phyloP scores from a whole-genome alignment of 2,113 vertebrate species.

The Asarcornis scutulata region DNA sequence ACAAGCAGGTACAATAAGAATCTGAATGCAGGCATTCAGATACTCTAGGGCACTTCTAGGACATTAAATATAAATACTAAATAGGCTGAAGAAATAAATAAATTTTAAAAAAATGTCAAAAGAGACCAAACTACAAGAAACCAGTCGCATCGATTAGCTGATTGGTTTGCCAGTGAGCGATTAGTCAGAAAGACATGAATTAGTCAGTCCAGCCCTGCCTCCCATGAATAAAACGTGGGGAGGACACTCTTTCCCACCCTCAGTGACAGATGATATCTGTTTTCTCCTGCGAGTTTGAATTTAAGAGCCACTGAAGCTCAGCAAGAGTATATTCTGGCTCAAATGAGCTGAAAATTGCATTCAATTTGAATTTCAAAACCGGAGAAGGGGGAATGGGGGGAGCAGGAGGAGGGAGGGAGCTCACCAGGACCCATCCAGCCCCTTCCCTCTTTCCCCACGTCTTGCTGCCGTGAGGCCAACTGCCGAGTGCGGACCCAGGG shows the following conservation, averaged over 20 bases:
- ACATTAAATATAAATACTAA: constrained; percentile 59
- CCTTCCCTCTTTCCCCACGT: constrained; percentile 68
- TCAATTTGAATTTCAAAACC: constrained; percentile 90
- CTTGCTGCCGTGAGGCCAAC: constrained; percentile 54
- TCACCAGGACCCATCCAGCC: constrained; percentile 59
- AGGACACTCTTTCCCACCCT: constrained; percentile 70
- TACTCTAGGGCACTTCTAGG: constrained; percentile 35
- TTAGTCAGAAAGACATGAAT: constrained; percentile 75
- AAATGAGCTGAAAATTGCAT: constrained; percentile 90
- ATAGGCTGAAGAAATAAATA: constrained; percentile 25
- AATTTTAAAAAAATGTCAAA: background rate
- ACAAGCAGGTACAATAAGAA: background rate
- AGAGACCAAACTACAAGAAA: constrained; percentile 42
- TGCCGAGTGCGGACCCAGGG: constrained; percentile 65
- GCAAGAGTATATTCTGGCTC: constrained; percentile 87
- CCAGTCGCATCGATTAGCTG: constrained; percentile 76
- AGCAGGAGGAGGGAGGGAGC: background rate
- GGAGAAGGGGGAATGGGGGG: constrained; percentile 38
- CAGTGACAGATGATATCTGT: constrained; percentile 86
- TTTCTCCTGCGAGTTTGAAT: constrained; percentile 82
- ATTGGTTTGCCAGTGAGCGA: constrained; percentile 76
- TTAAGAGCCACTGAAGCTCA: constrained; percentile 87
- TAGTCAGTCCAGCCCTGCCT: constrained; percentile 69
- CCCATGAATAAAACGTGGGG: constrained; percentile 73
- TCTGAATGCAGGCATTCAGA: background rate